A percentile compares a stretch with the other conserved stretches of the same genome.
These are phyloP conservation scores for Iselma pallidipennis DNA, from an alignment of 2,888 invertebrate species.

Conservation along the genomic window DNA sequence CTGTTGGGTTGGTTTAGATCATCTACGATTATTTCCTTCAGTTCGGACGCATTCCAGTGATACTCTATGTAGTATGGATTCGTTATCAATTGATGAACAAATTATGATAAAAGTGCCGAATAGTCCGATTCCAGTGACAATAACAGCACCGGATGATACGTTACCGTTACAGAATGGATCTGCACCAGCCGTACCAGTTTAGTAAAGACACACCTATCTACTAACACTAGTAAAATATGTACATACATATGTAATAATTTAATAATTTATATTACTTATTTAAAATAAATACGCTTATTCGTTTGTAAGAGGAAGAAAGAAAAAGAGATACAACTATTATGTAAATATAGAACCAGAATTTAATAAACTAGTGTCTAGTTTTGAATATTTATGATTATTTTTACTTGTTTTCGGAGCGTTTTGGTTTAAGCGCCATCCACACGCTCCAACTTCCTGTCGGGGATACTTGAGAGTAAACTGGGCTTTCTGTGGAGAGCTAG, in stretches of 20 bases:
- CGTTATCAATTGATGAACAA: slow-evolving; percentile 60
- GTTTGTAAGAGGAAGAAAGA: too few relatives aligned
- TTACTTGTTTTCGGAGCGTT: too few relatives aligned
- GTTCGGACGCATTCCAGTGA: slow-evolving; percentile 60
- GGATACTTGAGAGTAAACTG: too few relatives aligned
- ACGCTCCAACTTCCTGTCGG: too few relatives aligned
- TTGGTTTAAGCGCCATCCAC: too few relatives aligned
- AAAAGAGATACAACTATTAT: too few relatives aligned
- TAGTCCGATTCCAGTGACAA: slow-evolving; percentile 56
- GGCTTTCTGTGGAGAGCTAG: too few relatives aligned
- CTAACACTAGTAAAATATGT: too few relatives aligned
- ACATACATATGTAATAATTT: background rate
- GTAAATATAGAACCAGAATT: too few relatives aligned
- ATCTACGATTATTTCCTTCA: slow-evolving; percentile 52
- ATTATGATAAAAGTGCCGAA: slow-evolving; percentile 59
- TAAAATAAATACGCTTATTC: background rate
- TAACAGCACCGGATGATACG: slow-evolving; percentile 52
- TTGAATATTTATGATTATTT: too few relatives aligned
- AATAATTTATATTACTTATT: background rate
- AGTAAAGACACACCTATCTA: too few relatives aligned
- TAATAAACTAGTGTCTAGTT: too few relatives aligned
- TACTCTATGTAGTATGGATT: slow-evolving; percentile 67
- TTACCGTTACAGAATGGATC: slow-evolving; percentile 36
- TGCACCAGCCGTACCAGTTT: background rate
- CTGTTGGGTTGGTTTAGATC: slow-evolving; percentile 42